phyloP scores from a whole-genome alignment of 2,888 invertebrate species.

The Tyria jacobaeae region DNA sequence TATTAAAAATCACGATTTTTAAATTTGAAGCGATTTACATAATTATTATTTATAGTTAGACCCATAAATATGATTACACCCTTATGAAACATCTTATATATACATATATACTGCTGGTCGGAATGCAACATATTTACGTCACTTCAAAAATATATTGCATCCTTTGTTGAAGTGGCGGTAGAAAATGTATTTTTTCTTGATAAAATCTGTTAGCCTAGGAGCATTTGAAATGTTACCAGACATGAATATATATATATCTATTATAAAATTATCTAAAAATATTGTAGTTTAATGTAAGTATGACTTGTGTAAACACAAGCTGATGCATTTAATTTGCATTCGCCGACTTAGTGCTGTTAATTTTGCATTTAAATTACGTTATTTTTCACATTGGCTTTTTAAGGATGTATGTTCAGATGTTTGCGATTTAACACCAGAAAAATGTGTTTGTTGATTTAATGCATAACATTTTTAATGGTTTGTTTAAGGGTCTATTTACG shows the following conservation, averaged over 20 bases:
- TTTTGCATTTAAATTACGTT: conserved; percentile 5
- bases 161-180: too few species aligned
- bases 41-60: too few species aligned
- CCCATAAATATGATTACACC: too few species aligned
- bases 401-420: background rate
- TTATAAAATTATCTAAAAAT: background rate
- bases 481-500: too few species aligned
- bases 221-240: background rate
- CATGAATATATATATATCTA: background rate
- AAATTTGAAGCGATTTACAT: too few species aligned
- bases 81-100: too few species aligned
- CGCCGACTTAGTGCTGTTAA: background rate
- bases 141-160: too few species aligned
- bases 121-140: background rate
- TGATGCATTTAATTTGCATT: conserved; percentile 6
- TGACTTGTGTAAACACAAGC: background rate
- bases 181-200: too few species aligned
- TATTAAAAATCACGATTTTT: too few species aligned
- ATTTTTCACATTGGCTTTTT: background rate
- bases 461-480: too few species aligned
- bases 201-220: conserved; percentile 1
- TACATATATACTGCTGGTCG: background rate
- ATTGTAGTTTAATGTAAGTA: conserved; percentile 2
- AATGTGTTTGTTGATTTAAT: background rate
- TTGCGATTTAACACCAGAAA: background rate